Conservation (phyloP, 1,140 invertebrate species). For the Drosophila eugracilis region DNA sequence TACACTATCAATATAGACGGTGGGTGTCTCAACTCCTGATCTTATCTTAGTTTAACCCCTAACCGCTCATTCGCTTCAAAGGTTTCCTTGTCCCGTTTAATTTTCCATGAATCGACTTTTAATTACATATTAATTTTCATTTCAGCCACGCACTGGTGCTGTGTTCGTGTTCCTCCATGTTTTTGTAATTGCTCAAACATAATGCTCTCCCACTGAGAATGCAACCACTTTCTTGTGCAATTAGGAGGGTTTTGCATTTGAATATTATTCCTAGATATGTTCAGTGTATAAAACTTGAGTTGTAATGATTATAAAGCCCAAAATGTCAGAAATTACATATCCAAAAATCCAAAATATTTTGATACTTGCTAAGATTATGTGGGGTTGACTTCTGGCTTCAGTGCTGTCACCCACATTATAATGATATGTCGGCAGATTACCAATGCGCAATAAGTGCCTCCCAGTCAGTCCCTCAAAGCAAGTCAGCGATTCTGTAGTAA, state of each 20-base stretch:
- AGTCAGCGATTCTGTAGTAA: slow-evolving; percentile 41
- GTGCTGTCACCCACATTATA: slow-evolving; percentile 54
- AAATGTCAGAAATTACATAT: background rate
- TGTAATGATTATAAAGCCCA: background rate
- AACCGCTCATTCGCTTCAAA: slow-evolving; percentile 34
- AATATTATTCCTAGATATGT: no score
- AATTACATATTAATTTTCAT: slow-evolving; percentile 63
- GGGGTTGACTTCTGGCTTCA: slow-evolving; percentile 47
- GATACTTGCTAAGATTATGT: slow-evolving; percentile 13
- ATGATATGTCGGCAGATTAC: slow-evolving; percentile 49
- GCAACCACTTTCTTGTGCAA: no score
- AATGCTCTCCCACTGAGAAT: slow-evolving; percentile 6
- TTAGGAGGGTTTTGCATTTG: no score
- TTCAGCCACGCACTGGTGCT: slow-evolving; percentile 61
- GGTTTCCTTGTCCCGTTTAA: slow-evolving; percentile 47
- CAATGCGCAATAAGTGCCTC: slow-evolving; percentile 50
- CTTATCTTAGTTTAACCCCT: slow-evolving; percentile 22
- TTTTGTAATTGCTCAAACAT: slow-evolving; percentile 68
- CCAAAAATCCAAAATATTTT: background rate
- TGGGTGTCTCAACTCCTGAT: background rate
- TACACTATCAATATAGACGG: slow-evolving; percentile 37
- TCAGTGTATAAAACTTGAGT: no score
- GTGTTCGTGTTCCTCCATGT: slow-evolving; percentile 79
- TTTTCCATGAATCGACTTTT: slow-evolving; percentile 55
- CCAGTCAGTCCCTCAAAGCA: slow-evolving; percentile 31